These are phyloP conservation scores for Pentamera pediparva DNA, from an alignment of 53 echinoderm and acorn worm genomes.

Conservation along the genomic window DNA sequence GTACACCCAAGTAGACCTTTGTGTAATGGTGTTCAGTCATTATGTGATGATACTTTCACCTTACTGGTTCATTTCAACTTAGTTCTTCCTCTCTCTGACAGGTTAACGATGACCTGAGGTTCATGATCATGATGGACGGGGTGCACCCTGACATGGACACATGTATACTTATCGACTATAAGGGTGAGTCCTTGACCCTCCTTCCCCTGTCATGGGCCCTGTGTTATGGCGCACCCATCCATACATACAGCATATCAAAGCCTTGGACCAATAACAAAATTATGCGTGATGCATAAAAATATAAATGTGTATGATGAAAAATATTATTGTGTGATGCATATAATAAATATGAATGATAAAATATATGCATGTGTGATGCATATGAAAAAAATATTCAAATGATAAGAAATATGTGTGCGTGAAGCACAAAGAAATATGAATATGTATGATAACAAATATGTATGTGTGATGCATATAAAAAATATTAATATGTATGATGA, in stretches of 20 bases:
- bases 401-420: neutral
- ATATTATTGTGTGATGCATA: too few species aligned
- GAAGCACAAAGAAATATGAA: too few species aligned
- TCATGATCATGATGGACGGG: slow-evolving; percentile 99
- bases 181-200: slow-evolving; percentile 48
- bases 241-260: neutral
- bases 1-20: too few species aligned
- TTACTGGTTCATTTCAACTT: neutral
- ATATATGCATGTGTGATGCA: too few species aligned
- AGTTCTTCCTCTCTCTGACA: neutral
- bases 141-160: slow-evolving; percentile 99
- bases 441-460: too few species aligned
- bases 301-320: too few species aligned
- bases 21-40: too few species aligned
- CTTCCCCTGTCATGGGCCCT: neutral
- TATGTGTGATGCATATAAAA: too few species aligned
- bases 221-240: neutral
- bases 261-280: too few species aligned
- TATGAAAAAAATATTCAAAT: neutral
- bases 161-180: slow-evolving; percentile 84
- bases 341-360: too few species aligned
- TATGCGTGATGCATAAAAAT: too few species aligned
- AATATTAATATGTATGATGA: too few species aligned
- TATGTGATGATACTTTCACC: neutral
- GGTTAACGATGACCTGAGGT: slow-evolving; percentile 76